Evolutionary conservation across 2,797 vertebrate genomes (phyloP).

Genomic region (Kryptopterus vitreolus): DNA sequence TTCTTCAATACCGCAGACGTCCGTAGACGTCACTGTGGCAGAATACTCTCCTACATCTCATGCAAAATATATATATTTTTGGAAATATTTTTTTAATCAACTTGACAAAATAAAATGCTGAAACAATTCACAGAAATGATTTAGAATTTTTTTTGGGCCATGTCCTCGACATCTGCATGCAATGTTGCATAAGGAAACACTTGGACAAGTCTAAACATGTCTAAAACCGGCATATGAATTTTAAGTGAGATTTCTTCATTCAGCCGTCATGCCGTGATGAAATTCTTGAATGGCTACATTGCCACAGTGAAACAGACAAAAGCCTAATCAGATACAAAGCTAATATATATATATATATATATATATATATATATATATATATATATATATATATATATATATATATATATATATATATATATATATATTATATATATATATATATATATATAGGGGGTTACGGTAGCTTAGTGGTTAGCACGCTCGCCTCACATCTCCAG

Average conservation of each 20-base stretch:
- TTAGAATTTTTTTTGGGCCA: not conserved
- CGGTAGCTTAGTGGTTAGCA: no score
- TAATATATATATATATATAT: no score
- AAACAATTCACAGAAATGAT: no score
- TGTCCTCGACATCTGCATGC: not conserved
- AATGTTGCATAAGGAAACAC: not conserved
- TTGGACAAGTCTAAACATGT: not conserved
- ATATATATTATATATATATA: no score
- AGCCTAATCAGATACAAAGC: not conserved
- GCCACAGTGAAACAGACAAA: not conserved
- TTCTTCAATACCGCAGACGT: no score
- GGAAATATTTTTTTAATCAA: not conserved
- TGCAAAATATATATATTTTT: not conserved
- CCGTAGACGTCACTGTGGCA: no score
- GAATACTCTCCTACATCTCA: no score
- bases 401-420: no score
- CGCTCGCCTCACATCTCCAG: no score
- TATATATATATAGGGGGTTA: no score
- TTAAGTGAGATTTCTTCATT: not conserved
- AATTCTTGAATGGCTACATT: not conserved
- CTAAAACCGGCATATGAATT: not conserved
- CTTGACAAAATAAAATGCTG: not conserved
- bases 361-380: no score
- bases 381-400: no score
- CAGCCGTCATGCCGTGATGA: not conserved